These are phyloP conservation scores for rabbit (Oryctolagus cuniculus) DNA, from an alignment of 2,113 vertebrate genomes.

Conservation along the genomic window mOryCun1.1 NC_091448.1:44672501-44673000, in stretches of 20 bases:
- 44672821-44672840: not conserved
- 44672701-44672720: no score
- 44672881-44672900: not conserved
- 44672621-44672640: not conserved
- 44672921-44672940: not conserved
- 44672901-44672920: not conserved
- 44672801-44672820: not conserved
- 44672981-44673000: not conserved
- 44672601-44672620: not conserved
- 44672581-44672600: not conserved
- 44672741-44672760: no score
- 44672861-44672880: not conserved
- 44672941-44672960: not conserved
- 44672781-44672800: not conserved
- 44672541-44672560: not conserved
- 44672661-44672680: no score
- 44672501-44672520: not conserved
- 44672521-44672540: not conserved
- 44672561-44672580: not conserved
- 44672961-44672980: not conserved
- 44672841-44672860: not conserved
- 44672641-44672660: no score
- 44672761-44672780: not conserved
- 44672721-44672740: no score
- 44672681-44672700: no score